Base-by-base conservation (phyloP, 2,797 vertebrate genomes). In the Glossophaga mutica region DNA sequence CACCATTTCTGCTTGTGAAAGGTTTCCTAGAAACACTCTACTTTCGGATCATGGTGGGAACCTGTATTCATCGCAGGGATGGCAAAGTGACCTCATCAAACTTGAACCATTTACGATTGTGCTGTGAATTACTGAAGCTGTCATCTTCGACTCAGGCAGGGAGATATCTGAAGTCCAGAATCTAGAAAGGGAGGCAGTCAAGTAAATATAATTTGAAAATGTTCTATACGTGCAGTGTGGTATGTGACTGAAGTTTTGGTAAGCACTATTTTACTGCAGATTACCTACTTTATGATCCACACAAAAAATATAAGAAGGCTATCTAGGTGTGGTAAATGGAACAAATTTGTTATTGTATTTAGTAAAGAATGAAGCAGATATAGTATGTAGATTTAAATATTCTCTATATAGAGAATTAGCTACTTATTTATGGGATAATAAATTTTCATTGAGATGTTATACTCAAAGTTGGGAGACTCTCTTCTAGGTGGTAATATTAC, bases 271-370 rank as follows among this genome's bases (percentile, higher is more conserved):
- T 98, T 95, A 96, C 81, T 95, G 42, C 29, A 90, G 42, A 91
- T 96, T 96, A 88, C 86, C 55, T 57, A 71, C 96, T 98, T 98
- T 98, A 97, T 96, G 96, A 96, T 34, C 82, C 71, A 94, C 74
- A 95, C 82, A 95, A 94, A 96, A 96, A 96, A 94, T 39, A 86
- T 79, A 70, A 97, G 92, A 94, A 94, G 94, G 70, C 57, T 97
- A 94, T 98, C 50, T 90, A 78, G 68, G 19, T 95, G 34, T 67
- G 94, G 90, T 94, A 98, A 98, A 98, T 96, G 95, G 68, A 97
- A 95, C 92, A 97, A 96, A 98, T 96, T 96, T 87, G 57, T 95
- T 97, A 50, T 92, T 98, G 94, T 91, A 91, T 95, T 96, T 97
- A 98, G 90, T 78, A 96, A 83, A 21, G 22, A 55, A 96, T 83